Conservation (phyloP, 2,888 invertebrate species). For the Charanyca ferruginea region DNA sequence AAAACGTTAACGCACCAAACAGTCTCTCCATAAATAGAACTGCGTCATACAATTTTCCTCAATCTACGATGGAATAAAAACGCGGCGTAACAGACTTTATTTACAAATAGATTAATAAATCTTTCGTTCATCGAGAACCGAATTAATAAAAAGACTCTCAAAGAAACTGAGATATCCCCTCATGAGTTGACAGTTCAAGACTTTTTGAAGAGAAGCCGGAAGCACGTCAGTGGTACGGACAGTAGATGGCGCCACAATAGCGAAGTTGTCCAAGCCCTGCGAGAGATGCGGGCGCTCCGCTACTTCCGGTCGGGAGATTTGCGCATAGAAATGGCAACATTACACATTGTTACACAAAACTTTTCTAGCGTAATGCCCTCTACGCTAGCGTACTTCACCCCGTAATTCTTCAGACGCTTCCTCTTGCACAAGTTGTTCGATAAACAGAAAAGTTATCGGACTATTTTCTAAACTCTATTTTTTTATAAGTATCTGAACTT, state of each 20-base stretch:
- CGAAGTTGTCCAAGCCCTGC: conserved; percentile 80
- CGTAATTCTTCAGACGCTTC: conserved; percentile 80
- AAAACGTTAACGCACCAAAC: conserved; percentile 25
- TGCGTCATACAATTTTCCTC: conserved; percentile 29
- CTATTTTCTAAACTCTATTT: conserved; percentile 60
- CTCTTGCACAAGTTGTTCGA: conserved; percentile 78
- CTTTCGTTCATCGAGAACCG: conserved; percentile 77
- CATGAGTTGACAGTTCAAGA: conserved; percentile 86
- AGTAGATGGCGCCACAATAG: conserved; percentile 89
- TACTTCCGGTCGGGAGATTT: conserved; percentile 83
- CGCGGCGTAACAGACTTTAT: conserved; percentile 31
- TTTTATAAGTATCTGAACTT: conserved; percentile 49
- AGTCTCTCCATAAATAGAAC: conserved; percentile 27
- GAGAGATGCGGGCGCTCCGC: conserved; percentile 74
- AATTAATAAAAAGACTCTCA: conserved; percentile 87
- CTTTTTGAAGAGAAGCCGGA: conserved; percentile 90
- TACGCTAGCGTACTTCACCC: conserved; percentile 80
- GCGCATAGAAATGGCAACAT: conserved; percentile 90
- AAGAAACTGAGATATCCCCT: conserved; percentile 86
- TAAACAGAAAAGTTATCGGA: conserved; percentile 77
- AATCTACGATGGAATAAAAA: conserved; percentile 24
- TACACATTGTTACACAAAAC: conserved; percentile 89
- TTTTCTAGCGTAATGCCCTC: conserved; percentile 86
- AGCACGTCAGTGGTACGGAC: conserved; percentile 87
- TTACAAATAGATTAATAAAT: conserved; percentile 80